Evolutionary conservation across 2,797 vertebrate species (phyloP).

Genomic region (Alauda arvensis): DNA sequence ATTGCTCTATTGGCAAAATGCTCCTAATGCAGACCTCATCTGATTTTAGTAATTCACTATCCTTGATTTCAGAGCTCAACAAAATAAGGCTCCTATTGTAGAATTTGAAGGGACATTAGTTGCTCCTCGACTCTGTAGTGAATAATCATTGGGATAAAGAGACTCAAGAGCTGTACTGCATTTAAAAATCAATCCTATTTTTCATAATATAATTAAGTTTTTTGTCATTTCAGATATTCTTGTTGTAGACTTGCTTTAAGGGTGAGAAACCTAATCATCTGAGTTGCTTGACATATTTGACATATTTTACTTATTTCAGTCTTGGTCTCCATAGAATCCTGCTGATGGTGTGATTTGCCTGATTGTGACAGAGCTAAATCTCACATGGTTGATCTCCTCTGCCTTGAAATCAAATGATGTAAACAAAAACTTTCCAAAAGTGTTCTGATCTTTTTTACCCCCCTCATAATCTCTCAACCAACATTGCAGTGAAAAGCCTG

Average conservation of each 20-base stretch:
- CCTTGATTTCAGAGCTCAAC: conserved; percentile 24
- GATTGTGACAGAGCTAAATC: not conserved
- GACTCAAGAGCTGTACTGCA: not conserved
- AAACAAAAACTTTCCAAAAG: not conserved
- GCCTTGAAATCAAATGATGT: not conserved
- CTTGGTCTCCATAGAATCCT: not conserved
- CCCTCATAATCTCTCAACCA: not conserved
- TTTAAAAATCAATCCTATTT: conserved; percentile 49
- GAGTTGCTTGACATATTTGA: not conserved
- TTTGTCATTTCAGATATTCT: conserved; percentile 11
- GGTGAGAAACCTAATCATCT: conserved; percentile 6
- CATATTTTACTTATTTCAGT: not conserved
- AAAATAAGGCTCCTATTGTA: not conserved
- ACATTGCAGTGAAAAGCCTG: not conserved
- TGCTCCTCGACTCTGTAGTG: not conserved
- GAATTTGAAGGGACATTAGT: not conserved
- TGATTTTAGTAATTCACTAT: conserved; percentile 19
- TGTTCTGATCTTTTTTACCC: not conserved
- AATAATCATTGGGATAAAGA: conserved; percentile 20
- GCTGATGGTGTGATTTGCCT: not conserved
- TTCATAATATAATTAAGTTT: conserved; percentile 28
- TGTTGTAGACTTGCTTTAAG: conserved; percentile 8
- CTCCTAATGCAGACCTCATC: not conserved
- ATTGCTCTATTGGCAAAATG: conserved; percentile 20
- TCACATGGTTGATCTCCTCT: not conserved